These are phyloP conservation scores for Peromyscus leucopus DNA, from an alignment of 2,113 vertebrate genomes.

Conservation along the genomic window DNA sequence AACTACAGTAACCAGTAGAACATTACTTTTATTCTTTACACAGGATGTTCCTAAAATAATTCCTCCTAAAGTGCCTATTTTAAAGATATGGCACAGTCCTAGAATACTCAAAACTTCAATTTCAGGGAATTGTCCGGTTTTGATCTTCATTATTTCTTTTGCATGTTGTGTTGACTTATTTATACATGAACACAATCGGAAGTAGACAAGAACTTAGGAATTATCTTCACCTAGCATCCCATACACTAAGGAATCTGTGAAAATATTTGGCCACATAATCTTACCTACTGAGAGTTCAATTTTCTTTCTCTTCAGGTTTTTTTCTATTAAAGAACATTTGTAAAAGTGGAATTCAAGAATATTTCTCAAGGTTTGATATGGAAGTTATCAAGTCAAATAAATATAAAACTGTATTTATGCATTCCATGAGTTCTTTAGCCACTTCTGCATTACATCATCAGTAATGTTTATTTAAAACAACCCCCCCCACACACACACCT, in stretches of 20 bases:
- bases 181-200: neutral
- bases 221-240: neutral
- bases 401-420: neutral
- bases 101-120: neutral
- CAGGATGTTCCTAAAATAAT: conserved; percentile 3
- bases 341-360: neutral
- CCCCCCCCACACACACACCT: neutral
- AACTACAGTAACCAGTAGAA: neutral
- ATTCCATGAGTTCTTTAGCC: neutral
- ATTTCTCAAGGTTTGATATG: conserved; percentile 40
- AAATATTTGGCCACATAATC: neutral
- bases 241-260: neutral
- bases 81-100: neutral
- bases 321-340: neutral
- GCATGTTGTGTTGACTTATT: neutral
- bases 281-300: conserved; percentile 1
- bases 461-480: conserved; percentile 41
- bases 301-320: conserved; percentile 18
- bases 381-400: neutral
- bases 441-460: neutral
- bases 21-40: conserved; percentile 6
- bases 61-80: conserved; percentile 37
- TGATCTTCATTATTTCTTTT: conserved; percentile 7
- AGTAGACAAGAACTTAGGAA: conserved; percentile 29
- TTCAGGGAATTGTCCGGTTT: neutral